Evolutionary conservation across 2,797 vertebrate species (phyloP), one percentile per base, ranked within the genome.

Genomic region (Sebastes matsubarae): DNA sequence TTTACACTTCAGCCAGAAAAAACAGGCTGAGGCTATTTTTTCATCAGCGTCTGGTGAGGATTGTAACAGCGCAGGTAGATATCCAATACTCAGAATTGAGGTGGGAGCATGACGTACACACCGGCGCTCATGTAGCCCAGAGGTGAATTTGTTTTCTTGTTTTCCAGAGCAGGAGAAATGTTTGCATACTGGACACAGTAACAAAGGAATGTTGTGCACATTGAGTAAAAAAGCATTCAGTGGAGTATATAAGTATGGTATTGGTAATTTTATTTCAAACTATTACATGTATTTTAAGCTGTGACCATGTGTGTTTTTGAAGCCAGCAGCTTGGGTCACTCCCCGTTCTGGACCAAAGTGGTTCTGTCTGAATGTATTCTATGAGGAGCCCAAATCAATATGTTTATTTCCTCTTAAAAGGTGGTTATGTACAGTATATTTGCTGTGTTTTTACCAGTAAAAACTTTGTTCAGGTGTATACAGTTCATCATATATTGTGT

Each of bases 281-380:
- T 60, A 20, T 71, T 68, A 82, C 60, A 59, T 84, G 81, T 82
- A 79, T 85, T 88, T 84, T 32, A 87, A 89, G 55, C 81, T 91
- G 84, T 89, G 81, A 89, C 85, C 46, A 68, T 85, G 68, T 84
- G 67, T 86, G 68, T 82, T 82, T 87, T 91, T 87, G 8, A 85
- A 92, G 86, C 57, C 82, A 91, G 88, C 79, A 75, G 83, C 77
- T 90, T 82, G 82, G 87, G 87, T 89, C 84, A 82, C 81, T 87
- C 80, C 61, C 75, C 72, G 60, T 70, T 79, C 78, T 90, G 81
- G 84, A 91, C 80, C 88, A 87, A 86, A 86, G 84, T 76, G 91
- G 89, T 91, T 92, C 81, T 83, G 76, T 89, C 74, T 92, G 92
- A 95, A 94, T 94, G 94, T 95, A 93, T 93, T 91, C 79, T 74